A percentile compares a stretch with the other conserved stretches of the same genome.
These are phyloP conservation scores for Anguilla pacifica DNA, from an alignment of 2,797 vertebrate species.

Conservation along the genomic window DNA sequence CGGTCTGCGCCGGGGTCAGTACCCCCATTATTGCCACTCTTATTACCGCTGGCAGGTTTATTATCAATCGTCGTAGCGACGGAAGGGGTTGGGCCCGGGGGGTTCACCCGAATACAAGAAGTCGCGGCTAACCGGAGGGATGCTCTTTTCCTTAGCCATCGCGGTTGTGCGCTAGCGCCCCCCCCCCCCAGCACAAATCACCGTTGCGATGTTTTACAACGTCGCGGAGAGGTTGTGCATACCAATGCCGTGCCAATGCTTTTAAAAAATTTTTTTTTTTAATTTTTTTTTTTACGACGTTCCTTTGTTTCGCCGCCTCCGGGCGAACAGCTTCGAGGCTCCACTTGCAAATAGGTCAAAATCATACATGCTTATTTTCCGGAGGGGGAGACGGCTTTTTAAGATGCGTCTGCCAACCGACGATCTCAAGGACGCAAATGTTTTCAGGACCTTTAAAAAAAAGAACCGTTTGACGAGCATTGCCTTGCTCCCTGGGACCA, in stretches of 20 bases:
- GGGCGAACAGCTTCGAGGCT: background rate
- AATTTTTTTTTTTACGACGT: background rate
- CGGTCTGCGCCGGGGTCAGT: conserved; percentile 10
- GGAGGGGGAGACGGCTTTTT: background rate
- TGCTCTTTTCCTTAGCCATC: background rate
- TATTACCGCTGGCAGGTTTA: conserved; percentile 41
- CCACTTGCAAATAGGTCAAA: background rate
- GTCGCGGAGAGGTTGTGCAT: background rate
- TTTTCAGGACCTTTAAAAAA: background rate
- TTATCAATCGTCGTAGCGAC: conserved; percentile 15
- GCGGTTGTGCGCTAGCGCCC: background rate
- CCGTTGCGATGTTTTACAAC: background rate
- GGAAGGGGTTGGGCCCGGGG: conserved; percentile 7
- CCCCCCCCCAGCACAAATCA: background rate
- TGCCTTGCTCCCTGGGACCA: background rate
- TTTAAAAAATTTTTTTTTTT: background rate
- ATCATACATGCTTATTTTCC: background rate
- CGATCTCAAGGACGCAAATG: background rate
- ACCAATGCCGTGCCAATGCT: background rate
- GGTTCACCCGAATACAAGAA: background rate
- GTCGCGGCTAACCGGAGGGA: background rate
- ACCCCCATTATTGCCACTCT: conserved; percentile 41
- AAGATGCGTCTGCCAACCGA: background rate
- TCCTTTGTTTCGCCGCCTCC: background rate
- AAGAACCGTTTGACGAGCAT: background rate